These are phyloP conservation scores for Spodoptera littoralis DNA, from an alignment of 2,888 invertebrate species.

Conservation along the genomic window DNA sequence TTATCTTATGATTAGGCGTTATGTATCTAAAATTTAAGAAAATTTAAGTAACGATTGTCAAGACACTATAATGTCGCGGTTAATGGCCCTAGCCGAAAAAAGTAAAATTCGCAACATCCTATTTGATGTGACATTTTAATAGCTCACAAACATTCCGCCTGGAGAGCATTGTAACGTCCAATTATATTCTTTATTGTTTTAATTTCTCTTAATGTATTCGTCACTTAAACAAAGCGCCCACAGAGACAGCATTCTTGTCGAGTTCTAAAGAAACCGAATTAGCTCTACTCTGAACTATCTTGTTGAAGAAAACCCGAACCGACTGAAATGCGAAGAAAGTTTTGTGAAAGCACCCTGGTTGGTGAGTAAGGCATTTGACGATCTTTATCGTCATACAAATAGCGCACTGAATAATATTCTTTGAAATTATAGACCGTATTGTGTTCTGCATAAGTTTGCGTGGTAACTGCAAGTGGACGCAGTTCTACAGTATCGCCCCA, in stretches of 20 bases:
- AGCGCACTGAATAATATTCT: slow-evolving; percentile 24
- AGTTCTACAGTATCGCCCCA: slow-evolving; percentile 32
- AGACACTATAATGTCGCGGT: too few relatives aligned
- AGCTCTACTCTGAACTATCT: slow-evolving; percentile 16
- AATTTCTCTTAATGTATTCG: slow-evolving; percentile 57
- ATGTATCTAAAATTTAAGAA: too few relatives aligned
- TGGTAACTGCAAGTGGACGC: slow-evolving; percentile 26
- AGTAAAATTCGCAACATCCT: slow-evolving; percentile 6
- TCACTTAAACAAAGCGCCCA: slow-evolving; percentile 45
- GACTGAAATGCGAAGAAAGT: slow-evolving; percentile 20
- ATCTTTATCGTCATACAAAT: slow-evolving; percentile 12
- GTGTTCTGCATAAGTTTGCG: slow-evolving; percentile 20
- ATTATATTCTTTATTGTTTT: slow-evolving; percentile 69
- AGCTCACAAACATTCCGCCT: slow-evolving; percentile 66
- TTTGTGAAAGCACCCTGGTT: slow-evolving; percentile 7
- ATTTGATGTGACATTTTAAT: slow-evolving; percentile 34
- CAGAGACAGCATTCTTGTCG: slow-evolving; percentile 25
- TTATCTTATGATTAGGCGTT: too few relatives aligned
- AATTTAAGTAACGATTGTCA: too few relatives aligned
- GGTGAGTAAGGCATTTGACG: slow-evolving; percentile 22
- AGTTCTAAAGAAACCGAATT: slow-evolving; percentile 22
- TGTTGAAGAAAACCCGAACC: slow-evolving; percentile 15
- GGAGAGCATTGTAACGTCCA: slow-evolving; percentile 73
- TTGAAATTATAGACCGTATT: slow-evolving; percentile 28
- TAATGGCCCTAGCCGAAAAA: too few relatives aligned